Evolutionary conservation across 2,113 vertebrate genomes (phyloP).

Genomic region (Oceanodroma tethys): DNA sequence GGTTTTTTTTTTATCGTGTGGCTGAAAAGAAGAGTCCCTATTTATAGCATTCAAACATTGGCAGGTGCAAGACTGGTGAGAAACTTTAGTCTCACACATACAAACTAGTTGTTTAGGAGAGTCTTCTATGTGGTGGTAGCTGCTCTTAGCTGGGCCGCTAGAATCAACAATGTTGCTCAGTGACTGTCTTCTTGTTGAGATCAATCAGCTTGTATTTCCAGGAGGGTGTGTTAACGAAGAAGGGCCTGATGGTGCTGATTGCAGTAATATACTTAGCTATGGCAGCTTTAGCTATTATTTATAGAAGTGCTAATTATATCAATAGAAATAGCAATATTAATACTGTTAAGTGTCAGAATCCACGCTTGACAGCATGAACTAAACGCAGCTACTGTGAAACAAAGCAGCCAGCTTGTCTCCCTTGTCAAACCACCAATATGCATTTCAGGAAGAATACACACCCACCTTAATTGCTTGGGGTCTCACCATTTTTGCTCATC

Average conservation of each 20-base stretch:
- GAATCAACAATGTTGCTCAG: conserved; percentile 28
- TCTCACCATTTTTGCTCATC: conserved; percentile 61
- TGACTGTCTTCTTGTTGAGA: conserved; percentile 37
- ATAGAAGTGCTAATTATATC: conserved; percentile 79
- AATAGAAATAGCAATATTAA: conserved; percentile 82
- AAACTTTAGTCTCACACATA: conserved; percentile 78
- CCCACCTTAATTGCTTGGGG: conserved; percentile 64
- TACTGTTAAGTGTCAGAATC: conserved; percentile 77
- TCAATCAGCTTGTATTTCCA: conserved; percentile 47
- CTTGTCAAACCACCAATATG: conserved; percentile 75
- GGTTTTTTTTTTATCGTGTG: not conserved
- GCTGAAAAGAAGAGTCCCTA: conserved; percentile 45
- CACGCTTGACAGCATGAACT: conserved; percentile 73
- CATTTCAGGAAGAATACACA: conserved; percentile 65
- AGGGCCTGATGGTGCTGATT: conserved; percentile 59
- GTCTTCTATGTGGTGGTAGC: conserved; percentile 58
- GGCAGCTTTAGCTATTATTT: conserved; percentile 73
- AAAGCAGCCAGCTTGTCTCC: conserved; percentile 74
- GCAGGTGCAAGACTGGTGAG: conserved; percentile 72
- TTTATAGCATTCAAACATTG: conserved; percentile 60
- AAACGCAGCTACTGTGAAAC: conserved; percentile 74
- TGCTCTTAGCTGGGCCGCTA: conserved; percentile 52
- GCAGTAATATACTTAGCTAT: conserved; percentile 70
- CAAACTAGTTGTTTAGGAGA: conserved; percentile 73
- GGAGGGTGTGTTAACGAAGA: conserved; percentile 40